Evolutionary conservation across 2,888 invertebrate genomes (phyloP), one percentile per base, ranked within the genome.

Genomic region (Psylliodes chrysocephalus): DNA sequence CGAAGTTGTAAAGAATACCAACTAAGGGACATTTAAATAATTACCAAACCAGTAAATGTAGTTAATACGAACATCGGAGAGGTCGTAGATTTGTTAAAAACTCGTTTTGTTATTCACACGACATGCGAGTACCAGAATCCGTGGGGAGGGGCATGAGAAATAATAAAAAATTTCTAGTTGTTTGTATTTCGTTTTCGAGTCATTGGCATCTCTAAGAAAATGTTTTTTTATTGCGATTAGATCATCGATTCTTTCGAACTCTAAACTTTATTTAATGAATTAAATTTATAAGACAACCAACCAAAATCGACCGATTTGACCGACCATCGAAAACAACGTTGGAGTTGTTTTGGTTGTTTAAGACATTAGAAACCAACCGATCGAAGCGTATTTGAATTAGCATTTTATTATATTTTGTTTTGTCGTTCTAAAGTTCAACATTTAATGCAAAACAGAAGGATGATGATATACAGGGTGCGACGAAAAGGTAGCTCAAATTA

Each of bases 81-180:
- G 10, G 18, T 33, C n/a, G 33, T 33, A 33, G 30, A 49, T 25
- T 28, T 35, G 35, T 35, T 52, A 10, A 35, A 52, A 52, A 52
- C 52, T 52, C 35, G 52, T 52, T 52, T 52, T 52, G 35, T 33
- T 52, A 52, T 52, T 52, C 52, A 52, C 35, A 52, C 52, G 19
- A 17, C 22, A 17, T 14, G 33, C 38, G 35, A 35, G 35, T 38
- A 35, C 52, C 38, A 18, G 52, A 35, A 35, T 52, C 22, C 19
- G 35, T 19, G 14, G 15, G 52, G 52, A 52, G 52, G 52, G 52
- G 52, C 52, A n/a, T 52, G 52, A 52, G 52, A 52, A 52, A 52
- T 52, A 35, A 42, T 19, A 18, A 22, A 52, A 52, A 52, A 52
- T 35, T 52, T 52, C 52, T 51, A 12, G 49, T 49, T 14, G 49